A percentile compares a stretch with the other conserved stretches of the same genome.
These are phyloP conservation scores for Myiotriccus ornatus DNA, from an alignment of 2,797 vertebrate species.

Conservation along the genomic window DNA sequence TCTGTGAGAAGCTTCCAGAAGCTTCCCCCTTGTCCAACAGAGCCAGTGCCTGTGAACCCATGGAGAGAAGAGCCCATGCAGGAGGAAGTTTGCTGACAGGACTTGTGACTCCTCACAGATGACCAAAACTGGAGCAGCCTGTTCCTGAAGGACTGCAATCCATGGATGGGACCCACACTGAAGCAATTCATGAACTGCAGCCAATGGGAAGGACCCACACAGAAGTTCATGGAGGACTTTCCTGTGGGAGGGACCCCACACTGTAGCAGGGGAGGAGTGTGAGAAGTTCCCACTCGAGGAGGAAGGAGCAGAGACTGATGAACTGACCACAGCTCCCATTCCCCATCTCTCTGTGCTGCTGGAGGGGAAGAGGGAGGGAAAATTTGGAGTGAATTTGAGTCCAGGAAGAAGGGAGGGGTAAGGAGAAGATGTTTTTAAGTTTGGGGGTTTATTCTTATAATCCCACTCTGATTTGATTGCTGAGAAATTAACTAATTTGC, in stretches of 20 bases:
- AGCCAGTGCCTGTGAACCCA: neutral
- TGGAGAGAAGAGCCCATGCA: rapidly evolving
- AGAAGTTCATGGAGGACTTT: neutral
- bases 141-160: neutral
- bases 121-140: neutral
- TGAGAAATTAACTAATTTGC: neutral
- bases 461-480: neutral
- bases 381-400: neutral
- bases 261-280: neutral
- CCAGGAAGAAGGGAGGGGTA: rapidly evolving
- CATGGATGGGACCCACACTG: neutral
- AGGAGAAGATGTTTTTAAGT: neutral
- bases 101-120: no score
- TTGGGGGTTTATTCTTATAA: neutral
- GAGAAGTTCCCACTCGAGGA: neutral
- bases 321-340: neutral
- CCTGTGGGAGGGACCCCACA: neutral
- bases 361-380: neutral
- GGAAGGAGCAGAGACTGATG: neutral
- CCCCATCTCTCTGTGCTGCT: neutral
- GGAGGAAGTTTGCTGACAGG: neutral
- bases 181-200: neutral
- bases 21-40: rapidly evolving
- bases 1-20: neutral
- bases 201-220: neutral